Conservation (phyloP, 2,888 invertebrate genomes). For the Drosophila imparisetae region DNA sequence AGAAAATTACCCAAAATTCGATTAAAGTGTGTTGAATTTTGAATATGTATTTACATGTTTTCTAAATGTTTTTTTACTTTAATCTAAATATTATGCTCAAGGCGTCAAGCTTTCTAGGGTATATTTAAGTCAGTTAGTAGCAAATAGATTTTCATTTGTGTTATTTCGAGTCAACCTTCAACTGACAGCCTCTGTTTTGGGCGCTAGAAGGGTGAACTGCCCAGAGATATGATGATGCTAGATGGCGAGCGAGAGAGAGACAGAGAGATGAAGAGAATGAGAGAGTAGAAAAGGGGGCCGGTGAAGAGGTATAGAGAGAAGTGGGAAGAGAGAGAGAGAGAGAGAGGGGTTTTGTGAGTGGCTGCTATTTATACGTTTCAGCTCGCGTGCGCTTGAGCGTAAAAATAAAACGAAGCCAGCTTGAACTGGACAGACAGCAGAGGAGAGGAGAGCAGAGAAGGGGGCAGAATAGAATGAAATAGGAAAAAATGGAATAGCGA, state of each 20-base stretch:
- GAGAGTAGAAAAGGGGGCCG: not conserved
- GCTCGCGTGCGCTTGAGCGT: constrained; percentile 80
- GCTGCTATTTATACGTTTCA: constrained; percentile 79
- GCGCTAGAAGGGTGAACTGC: constrained; percentile 77
- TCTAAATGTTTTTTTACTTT: accelerated
- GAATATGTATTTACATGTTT: accelerated
- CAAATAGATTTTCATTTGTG: constrained; percentile 9
- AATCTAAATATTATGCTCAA: not conserved
- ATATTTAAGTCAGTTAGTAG: not conserved
- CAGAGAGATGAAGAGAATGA: not conserved
- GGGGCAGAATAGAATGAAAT: not conserved
- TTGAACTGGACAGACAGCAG: constrained; percentile 21
- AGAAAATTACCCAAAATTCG: not conserved
- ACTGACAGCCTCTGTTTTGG: constrained; percentile 61
- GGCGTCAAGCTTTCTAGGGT: constrained; percentile 1
- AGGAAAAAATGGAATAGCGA: not conserved
- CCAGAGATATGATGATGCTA: constrained; percentile 58
- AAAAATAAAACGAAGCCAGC: constrained; percentile 75
- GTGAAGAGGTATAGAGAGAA: not conserved
- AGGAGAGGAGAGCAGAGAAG: constrained; percentile 1
- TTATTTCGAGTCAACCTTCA: constrained; percentile 72
- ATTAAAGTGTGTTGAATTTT: not conserved
- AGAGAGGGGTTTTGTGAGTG: constrained; percentile 40
- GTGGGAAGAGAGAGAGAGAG: not conserved
- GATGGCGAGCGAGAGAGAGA: constrained; percentile 29